phyloP scores from a whole-genome alignment of 2,113 vertebrate genomes.

The Camelus dromedarius region DNA sequence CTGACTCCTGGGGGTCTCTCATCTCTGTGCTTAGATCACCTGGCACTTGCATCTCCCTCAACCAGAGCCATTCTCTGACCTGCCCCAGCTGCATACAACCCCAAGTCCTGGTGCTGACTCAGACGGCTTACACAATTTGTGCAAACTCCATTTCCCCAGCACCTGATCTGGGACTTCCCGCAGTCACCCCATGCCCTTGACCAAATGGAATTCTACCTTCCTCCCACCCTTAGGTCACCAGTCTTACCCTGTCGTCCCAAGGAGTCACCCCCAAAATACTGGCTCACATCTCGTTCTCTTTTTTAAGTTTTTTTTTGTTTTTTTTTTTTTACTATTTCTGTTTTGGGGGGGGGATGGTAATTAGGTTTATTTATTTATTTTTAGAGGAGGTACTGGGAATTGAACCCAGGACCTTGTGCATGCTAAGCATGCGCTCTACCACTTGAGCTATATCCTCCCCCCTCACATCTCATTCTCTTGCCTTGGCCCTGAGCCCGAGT shows the following conservation, averaged over 20 bases:
- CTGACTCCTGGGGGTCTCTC: not conserved
- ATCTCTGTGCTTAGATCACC: not conserved
- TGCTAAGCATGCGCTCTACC: too few species aligned
- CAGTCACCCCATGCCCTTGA: not conserved
- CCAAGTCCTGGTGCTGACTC: slow-evolving; percentile 82
- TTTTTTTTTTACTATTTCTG: too few species aligned
- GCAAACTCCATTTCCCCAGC: slow-evolving; percentile 80
- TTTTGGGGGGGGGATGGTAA: too few species aligned
- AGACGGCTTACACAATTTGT: slow-evolving; percentile 89
- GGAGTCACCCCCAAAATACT: not conserved
- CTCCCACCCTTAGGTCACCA: not conserved
- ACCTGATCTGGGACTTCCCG: not conserved
- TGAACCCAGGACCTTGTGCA: too few species aligned
- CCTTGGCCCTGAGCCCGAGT: not conserved
- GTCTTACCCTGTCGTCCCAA: not conserved
- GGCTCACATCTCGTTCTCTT: not conserved
- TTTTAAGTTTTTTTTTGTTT: too few species aligned
- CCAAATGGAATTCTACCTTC: not conserved
- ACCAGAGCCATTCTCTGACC: not conserved
- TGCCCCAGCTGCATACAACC: not conserved
- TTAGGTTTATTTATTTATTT: too few species aligned
- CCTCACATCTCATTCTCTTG: not conserved
- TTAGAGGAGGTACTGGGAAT: too few species aligned
- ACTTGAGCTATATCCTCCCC: too few species aligned
- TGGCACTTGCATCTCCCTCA: not conserved